phyloP scores from a whole-genome alignment of 2,888 invertebrate genomes.

The Protophormia terraenovae region DNA sequence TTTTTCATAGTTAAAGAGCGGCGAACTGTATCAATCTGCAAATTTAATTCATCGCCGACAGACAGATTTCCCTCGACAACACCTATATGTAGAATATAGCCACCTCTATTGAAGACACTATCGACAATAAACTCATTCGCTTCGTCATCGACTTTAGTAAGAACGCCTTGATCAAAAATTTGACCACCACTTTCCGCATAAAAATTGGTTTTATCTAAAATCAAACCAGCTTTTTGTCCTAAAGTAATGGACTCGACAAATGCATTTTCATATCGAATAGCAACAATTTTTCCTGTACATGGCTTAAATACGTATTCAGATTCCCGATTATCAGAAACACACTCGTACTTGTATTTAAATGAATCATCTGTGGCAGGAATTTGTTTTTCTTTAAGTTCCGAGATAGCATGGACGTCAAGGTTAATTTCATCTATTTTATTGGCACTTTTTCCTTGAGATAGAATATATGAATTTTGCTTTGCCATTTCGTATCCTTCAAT shows the following conservation, averaged over 20 bases:
- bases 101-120: slow-evolving; percentile 96
- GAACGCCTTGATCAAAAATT: slow-evolving; percentile 96
- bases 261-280: slow-evolving; percentile 89
- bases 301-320: slow-evolving; percentile 89
- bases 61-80: slow-evolving; percentile 91
- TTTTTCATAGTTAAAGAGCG: slow-evolving; percentile 98
- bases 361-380: slow-evolving; percentile 94
- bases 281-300: slow-evolving; percentile 90
- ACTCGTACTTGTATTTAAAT: slow-evolving; percentile 93
- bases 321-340: slow-evolving; percentile 84
- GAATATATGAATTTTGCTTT: slow-evolving; percentile 92
- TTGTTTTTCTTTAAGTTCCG: slow-evolving; percentile 90
- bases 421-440: slow-evolving; percentile 92
- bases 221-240: slow-evolving; percentile 94
- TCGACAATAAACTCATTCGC: slow-evolving; percentile 95
- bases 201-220: slow-evolving; percentile 95
- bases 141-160: slow-evolving; percentile 91
- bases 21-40: slow-evolving; percentile 92
- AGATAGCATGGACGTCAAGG: slow-evolving; percentile 97
- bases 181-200: slow-evolving; percentile 99
- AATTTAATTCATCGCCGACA: slow-evolving; percentile 91
- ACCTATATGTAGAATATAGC: slow-evolving; percentile 97
- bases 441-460: slow-evolving; percentile 93
- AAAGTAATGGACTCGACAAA: slow-evolving; percentile 92
- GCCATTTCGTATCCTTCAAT: slow-evolving; percentile 95